Base-by-base conservation (phyloP, 2,888 invertebrate genomes). In the Deilephila elpenor region DNA sequence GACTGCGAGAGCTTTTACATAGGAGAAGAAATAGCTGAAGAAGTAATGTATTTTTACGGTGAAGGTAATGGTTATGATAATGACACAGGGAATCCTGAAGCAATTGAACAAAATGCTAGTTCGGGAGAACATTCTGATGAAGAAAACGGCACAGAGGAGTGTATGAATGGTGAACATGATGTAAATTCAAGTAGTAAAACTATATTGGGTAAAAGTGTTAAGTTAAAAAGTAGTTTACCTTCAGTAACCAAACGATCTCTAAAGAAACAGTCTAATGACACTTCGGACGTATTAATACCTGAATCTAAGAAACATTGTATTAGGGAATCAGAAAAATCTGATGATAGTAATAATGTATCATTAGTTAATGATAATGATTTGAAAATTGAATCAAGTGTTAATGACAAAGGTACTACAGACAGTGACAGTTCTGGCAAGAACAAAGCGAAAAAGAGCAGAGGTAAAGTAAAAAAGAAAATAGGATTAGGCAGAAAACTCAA, bases 11-110 rank as follows among this genome's bases (percentile, higher is more conserved):
- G 95, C 74, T 92, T 86, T 75, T 93, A 90, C 81, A 83, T 91
- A 74, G 96, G 97, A 37, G 97, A 97, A 83, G 96, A 95, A 79
- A 96, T 98, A 73, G 96, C 96, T 83, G 98, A 98, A 89, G 95
- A 96, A 0, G 92, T 97, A 0, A 94, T 97, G 92, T 96, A 95
- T 87, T 95, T 98, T 84, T 95, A 93, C 80, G 97, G 97, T 0
- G 96, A 96, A 83, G 98, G 98, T 60, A 95, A 90, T 80, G 98
- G 98, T 5, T 91, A 88, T 29, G 96, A 97, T 44, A 97, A 97
- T 86, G 94, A 96, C 75, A 97, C 97, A 5, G 98, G 97, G 1
- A 98, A 97, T 89, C 96, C 93, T 61, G 93, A 92, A 80, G 82
- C 81, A 73, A 80, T 87, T 76, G 87, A 89, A 80, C 83, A 91